Evolutionary conservation across 35 echinoderm and acorn worm species (phyloP).

Genomic region (Amphiura filiformis): DNA sequence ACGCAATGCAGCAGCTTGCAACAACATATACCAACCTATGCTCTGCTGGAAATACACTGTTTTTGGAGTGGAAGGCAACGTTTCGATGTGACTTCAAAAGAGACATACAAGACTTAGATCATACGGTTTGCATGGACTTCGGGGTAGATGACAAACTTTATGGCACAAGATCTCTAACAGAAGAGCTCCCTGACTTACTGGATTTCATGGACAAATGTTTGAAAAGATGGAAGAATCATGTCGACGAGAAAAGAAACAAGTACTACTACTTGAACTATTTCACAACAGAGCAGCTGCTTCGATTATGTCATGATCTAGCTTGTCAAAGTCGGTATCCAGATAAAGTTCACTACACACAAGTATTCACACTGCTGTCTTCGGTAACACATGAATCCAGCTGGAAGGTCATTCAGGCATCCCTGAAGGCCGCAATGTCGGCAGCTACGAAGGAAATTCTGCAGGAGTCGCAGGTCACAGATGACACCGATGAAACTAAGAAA

Average conservation of each 20-base stretch:
- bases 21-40: not conserved
- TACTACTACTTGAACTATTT: not conserved
- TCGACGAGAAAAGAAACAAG: not conserved
- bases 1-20: not conserved
- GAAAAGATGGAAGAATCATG: not conserved
- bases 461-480: not conserved
- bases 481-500: not conserved
- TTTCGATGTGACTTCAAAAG: not conserved
- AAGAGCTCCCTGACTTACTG: not conserved
- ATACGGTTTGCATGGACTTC: not conserved
- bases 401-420: not conserved
- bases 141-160: not conserved
- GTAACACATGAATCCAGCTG: not conserved
- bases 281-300: not conserved
- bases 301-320: not conserved
- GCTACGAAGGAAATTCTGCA: not conserved
- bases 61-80: not conserved
- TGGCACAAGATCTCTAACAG: not conserved
- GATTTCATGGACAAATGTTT: not conserved
- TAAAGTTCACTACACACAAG: not conserved
- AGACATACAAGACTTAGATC: not conserved
- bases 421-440: not conserved
- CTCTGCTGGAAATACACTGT: not conserved
- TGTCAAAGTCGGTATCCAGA: too few species aligned
- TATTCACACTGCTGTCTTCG: not conserved